Evolutionary conservation across 37 sponge, comb jelly and placozoan genomes (phyloP).

Genomic region (Chondrosia reniformis): DNA sequence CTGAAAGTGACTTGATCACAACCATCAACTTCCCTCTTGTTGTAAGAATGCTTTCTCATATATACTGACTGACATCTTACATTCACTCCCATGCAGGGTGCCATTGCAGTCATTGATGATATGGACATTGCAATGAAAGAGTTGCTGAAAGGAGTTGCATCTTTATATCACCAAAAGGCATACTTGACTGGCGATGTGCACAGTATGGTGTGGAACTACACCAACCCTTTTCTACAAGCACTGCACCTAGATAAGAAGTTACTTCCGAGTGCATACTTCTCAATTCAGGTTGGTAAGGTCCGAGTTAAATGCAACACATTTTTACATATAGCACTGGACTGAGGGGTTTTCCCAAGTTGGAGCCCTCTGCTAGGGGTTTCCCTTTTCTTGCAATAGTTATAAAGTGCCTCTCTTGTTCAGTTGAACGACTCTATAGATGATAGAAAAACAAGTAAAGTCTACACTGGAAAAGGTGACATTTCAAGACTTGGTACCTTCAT

Average conservation of each 20-base stretch:
- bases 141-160: background rate
- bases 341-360: no score
- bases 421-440: conserved; percentile 50
- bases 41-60: background rate
- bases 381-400: background rate
- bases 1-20: conserved; percentile 19
- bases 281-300: background rate
- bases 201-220: conserved; percentile 67
- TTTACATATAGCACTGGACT: background rate
- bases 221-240: conserved; percentile 43
- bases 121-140: background rate
- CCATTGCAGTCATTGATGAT: conserved; percentile 13
- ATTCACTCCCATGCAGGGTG: conserved; percentile 22
- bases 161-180: conserved; percentile 10
- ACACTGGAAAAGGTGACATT: conserved; percentile 60
- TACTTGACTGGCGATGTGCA: conserved; percentile 35
- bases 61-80: background rate
- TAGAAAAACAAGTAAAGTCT: conserved; percentile 31
- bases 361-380: background rate
- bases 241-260: conserved; percentile 18
- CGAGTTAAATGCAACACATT: background rate
- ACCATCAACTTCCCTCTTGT: conserved; percentile 32
- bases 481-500: conserved; percentile 44
- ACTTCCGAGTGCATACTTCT: conserved; percentile 4
- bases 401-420: conserved; percentile 17